Evolutionary conservation across 1,140 invertebrate genomes (phyloP).

Genomic region (Neoseiulus cucumeris): DNA sequence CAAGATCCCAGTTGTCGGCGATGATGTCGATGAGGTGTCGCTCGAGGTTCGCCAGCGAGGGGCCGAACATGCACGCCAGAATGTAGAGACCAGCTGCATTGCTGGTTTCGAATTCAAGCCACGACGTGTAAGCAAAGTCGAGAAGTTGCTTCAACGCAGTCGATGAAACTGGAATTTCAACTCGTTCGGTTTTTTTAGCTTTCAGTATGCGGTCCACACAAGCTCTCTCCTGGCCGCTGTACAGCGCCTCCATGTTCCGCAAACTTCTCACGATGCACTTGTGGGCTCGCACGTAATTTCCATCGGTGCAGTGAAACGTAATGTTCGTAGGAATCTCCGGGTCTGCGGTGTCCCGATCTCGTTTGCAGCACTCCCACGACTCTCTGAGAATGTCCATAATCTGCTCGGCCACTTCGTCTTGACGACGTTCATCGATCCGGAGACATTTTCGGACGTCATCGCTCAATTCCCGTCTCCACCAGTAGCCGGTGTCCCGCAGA

Average conservation of each 20-base stretch:
- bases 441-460: not conserved
- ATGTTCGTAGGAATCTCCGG: slow-evolving; percentile 1
- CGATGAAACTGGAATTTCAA: not conserved
- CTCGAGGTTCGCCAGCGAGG: not conserved
- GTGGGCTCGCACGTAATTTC: slow-evolving; percentile 7
- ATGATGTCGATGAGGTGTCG: slow-evolving; percentile 1
- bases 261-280: slow-evolving; percentile 1
- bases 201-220: slow-evolving; percentile 1
- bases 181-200: not conserved
- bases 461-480: slow-evolving; percentile 7
- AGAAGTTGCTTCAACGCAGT: slow-evolving; percentile 1
- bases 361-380: slow-evolving; percentile 5
- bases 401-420: slow-evolving; percentile 4
- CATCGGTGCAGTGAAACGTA: not conserved
- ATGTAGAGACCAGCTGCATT: slow-evolving; percentile 3
- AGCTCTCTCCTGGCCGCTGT: not conserved
- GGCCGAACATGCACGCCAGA: slow-evolving; percentile 1
- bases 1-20: slow-evolving; percentile 7
- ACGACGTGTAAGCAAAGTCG: not conserved
- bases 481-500: not conserved
- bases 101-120: slow-evolving; percentile 5
- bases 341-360: not conserved
- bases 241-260: not conserved
- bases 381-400: not conserved
- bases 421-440: not conserved